These are phyloP conservation scores for Falco naumanni DNA, from an alignment of 2,797 vertebrate species.

Conservation along the genomic window DNA sequence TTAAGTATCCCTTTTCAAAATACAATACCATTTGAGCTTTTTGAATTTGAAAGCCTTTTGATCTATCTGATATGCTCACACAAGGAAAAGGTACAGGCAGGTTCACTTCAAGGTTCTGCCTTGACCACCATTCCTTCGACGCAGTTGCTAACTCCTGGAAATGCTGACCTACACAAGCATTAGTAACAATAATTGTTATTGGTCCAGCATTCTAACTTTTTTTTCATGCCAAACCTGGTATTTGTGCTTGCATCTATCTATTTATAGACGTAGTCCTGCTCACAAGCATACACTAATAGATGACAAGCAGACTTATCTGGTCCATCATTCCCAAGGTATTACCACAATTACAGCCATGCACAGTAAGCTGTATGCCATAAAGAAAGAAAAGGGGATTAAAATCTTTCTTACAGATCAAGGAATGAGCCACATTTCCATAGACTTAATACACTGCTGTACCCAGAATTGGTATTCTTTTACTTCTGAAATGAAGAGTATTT, in stretches of 20 bases:
- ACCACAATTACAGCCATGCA: neutral
- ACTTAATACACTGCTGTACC: neutral
- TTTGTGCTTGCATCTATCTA: neutral
- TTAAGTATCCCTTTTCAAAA: neutral
- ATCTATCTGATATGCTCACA: neutral
- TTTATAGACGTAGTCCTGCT: neutral
- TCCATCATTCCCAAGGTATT: neutral
- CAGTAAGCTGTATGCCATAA: neutral
- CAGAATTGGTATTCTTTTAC: neutral
- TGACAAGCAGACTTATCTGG: neutral
- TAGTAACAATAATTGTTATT: neutral
- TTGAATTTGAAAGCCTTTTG: neutral
- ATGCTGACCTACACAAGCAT: neutral
- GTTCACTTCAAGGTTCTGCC: neutral
- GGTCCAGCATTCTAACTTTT: neutral
- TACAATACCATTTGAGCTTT: neutral
- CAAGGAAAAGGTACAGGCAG: neutral
- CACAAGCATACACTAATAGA: rapidly evolving
- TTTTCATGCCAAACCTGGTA: neutral
- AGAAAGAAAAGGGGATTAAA: neutral
- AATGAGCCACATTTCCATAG: neutral
- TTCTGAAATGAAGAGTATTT: neutral
- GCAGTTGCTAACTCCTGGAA: neutral
- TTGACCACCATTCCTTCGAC: neutral
- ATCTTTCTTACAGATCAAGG: neutral